Conservation (phyloP, 2,888 invertebrate genomes). For the Drosophila picticornis region DNA sequence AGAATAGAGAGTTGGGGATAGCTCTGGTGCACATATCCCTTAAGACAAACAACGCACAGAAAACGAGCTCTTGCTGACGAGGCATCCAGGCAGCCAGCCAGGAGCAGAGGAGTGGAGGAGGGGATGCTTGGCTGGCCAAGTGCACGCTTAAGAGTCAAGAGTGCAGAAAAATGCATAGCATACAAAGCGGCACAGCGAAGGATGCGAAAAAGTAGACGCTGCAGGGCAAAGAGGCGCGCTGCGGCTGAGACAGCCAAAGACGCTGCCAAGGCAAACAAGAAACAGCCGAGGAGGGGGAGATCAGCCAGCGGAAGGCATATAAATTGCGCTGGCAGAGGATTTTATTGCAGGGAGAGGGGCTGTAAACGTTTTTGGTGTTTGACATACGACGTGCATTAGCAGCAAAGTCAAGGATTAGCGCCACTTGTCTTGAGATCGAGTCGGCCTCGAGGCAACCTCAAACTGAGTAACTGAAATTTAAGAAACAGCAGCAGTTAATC, state of each 20-base stretch:
- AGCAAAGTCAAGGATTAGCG: slow-evolving; percentile 80
- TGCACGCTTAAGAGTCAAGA: slow-evolving; percentile 79
- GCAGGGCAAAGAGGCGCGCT: not conserved
- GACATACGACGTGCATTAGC: slow-evolving; percentile 80
- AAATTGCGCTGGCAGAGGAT: slow-evolving; percentile 61
- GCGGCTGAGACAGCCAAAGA: slow-evolving; percentile 49
- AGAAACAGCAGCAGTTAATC: slow-evolving; percentile 52
- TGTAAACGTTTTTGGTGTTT: slow-evolving; percentile 79
- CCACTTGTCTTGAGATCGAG: slow-evolving; percentile 74
- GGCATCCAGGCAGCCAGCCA: slow-evolving; percentile 34
- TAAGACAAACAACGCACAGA: slow-evolving; percentile 77
- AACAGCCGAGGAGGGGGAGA: slow-evolving; percentile 29
- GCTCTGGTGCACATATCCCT: slow-evolving; percentile 68
- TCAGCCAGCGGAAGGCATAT: slow-evolving; percentile 67
- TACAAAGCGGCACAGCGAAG: slow-evolving; percentile 57
- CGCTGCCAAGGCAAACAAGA: slow-evolving; percentile 62
- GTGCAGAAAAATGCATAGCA: slow-evolving; percentile 80
- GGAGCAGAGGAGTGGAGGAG: not conserved
- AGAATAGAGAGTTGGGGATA: not conserved
- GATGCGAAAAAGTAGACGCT: slow-evolving; percentile 14
- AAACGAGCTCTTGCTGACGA: slow-evolving; percentile 65
- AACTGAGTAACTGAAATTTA: slow-evolving; percentile 44
- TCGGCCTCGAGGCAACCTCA: slow-evolving; percentile 28
- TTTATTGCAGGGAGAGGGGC: slow-evolving; percentile 5
- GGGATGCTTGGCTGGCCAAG: slow-evolving; percentile 64